phyloP scores from a whole-genome alignment of 2,113 vertebrate species.

The Arizona elegans region DNA sequence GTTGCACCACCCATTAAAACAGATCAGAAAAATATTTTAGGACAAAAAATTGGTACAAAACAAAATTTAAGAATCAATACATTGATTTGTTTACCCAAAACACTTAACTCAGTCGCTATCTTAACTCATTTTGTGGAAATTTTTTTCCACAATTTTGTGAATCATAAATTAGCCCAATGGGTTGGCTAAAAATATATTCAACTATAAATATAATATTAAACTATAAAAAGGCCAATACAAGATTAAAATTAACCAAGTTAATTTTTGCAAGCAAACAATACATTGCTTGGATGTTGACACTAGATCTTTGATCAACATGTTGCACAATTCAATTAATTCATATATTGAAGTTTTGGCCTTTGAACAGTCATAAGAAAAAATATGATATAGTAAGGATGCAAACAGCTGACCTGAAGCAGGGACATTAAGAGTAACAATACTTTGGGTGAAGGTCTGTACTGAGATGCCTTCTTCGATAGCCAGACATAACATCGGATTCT shows the following conservation, averaged over 20 bases:
- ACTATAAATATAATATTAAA: neutral
- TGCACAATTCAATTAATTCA: neutral
- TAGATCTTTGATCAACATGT: neutral
- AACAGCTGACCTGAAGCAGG: neutral
- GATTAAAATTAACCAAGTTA: neutral
- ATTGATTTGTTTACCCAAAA: neutral
- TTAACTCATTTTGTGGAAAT: neutral
- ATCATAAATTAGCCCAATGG: neutral
- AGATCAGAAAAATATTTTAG: neutral
- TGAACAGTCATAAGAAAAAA: neutral
- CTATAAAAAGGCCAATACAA: neutral
- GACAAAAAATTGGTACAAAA: neutral
- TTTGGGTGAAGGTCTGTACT: neutral
- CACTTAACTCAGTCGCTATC: neutral
- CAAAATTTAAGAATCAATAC: neutral
- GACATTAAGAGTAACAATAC: neutral
- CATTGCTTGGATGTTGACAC: neutral
- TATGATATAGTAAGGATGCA: neutral
- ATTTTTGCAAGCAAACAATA: no score
- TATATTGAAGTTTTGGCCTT: neutral
- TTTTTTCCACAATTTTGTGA: neutral
- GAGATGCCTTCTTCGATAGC: neutral
- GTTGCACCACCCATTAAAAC: neutral
- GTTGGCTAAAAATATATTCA: neutral
- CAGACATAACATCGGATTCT: neutral